Base-by-base conservation (phyloP, 2,797 vertebrate species). In the Malurus leucopterus region DNA sequence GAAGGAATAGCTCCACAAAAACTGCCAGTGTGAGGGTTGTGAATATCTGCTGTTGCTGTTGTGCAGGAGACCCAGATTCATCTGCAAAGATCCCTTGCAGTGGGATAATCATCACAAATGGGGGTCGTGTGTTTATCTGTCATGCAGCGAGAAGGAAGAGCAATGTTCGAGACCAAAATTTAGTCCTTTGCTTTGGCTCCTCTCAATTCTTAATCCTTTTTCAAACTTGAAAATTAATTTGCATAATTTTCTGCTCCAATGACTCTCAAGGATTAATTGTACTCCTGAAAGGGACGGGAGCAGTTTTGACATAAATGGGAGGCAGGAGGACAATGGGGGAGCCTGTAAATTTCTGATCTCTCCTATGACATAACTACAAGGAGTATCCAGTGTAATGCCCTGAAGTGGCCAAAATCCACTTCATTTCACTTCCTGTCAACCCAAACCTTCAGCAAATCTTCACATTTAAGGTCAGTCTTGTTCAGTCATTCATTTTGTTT, bases 221-320 rank as follows among this genome's bases (percentile, higher is more conserved):
- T 67, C 49, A 63, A 88, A 90, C 49, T 88, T 87, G 41, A 78
- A 89, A 81, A 91, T 92, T 86, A 81, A 81, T 88, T 89, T 89
- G 41, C 44, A 55, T 88, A 51, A 86, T 89, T 94, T 93, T 32
- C 44, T 70, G 58, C 74, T 91, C 51, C 27, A 30, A 19, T 64
- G 58, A 47, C 17, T 81, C 88, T 86, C 63, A 84, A 90, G 47
- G 30, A 86, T 89, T 91, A 74, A 58, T 83, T 86, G 54, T 80
- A 43, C 29, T 53, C 67, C 76, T 90, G 75, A 87, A 93, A 85
- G 53, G 15, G 41, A 55, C 24, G 53, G 44, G n/a, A 87, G 24
- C 34, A 63, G 46, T 79, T 94, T 67, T 84, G 64, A 84, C 38
- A 63, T 72, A 87, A 85, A 91, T 36, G 24, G 30, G 17, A 75